Base-by-base conservation (phyloP, 2,797 vertebrate genomes). In the Lophotriccus pileatus region DNA sequence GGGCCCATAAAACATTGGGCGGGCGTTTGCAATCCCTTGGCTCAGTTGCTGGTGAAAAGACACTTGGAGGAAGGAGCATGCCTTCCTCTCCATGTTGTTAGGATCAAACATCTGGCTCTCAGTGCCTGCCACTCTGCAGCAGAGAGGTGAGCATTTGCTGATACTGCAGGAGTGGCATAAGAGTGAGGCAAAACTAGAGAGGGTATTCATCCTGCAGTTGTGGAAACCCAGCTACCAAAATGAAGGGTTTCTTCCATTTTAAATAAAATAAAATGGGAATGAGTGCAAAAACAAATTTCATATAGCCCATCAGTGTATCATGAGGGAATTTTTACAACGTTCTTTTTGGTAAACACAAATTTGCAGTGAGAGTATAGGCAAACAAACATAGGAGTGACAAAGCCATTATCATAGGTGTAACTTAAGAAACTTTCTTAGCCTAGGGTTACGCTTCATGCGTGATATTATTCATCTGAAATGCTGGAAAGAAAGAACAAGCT, bases 21-120 rank as follows among this genome's bases (percentile, higher is more conserved):
- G 3, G 78, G 75, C 16, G 17, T 91, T 94, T 95, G 95, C 70
- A 85, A 95, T 96, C 87, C 60, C 87, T 95, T 91, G 93, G 68
- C 75, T 96, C 11, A 1, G 78, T 20, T 90, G 84, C 37, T 93
- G 95, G 28, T 70, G 89, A 70, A 91, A 94, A 93, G 69, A 87
- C 52, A 95, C 78, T 66, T 58, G 59, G 64, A 95, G 92, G 90
- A 95, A 95, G 87, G 84, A 82, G 34, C 37, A 39, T 27, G 47
- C 87, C 88, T 77, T 95, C 84, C 93, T 92, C 87, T 84, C 69
- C 58, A 32, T 75, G 81, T 53, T 0, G 9, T 75, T 87, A 67
- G 63, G 41, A 83, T 75, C 81, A 84, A 76, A 36, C 10, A 1
- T 37, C 17, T 81, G 68, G 18, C 58, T 77, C 82, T 69, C 73